These are phyloP conservation scores for Psettodes erumei DNA, from an alignment of 2,113 vertebrate species.

Conservation along the genomic window DNA sequence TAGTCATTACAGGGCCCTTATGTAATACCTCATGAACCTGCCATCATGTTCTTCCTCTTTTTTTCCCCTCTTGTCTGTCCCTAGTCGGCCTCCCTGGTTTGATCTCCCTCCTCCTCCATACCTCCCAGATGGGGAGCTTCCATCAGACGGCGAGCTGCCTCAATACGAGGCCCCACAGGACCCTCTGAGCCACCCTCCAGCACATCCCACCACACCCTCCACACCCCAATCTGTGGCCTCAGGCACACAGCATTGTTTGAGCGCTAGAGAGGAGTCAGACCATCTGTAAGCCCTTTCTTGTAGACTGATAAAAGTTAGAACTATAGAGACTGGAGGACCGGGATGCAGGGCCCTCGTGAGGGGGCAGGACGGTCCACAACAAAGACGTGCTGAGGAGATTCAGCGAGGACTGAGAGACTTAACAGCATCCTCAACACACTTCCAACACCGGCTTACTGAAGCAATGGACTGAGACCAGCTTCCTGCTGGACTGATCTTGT, in stretches of 20 bases:
- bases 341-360: conserved; percentile 24
- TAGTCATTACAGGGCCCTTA: neutral
- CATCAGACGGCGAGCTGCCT: conserved; percentile 87
- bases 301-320: conserved; percentile 18
- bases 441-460: conserved; percentile 8
- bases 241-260: neutral
- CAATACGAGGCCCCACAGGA: conserved; percentile 82
- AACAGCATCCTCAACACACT: conserved; percentile 3
- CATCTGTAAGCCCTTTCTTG: conserved; percentile 51
- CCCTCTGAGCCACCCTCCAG: conserved; percentile 14
- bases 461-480: conserved; percentile 25
- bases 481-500: conserved; percentile 30
- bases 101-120: conserved; percentile 97
- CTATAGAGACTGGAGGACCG: conserved; percentile 22
- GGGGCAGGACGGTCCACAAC: conserved; percentile 23
- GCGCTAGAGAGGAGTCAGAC: conserved; percentile 60
- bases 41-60: neutral
- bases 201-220: conserved; percentile 19
- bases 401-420: conserved; percentile 26
- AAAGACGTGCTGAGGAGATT: conserved; percentile 33
- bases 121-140: conserved; percentile 83
- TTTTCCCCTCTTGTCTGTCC: conserved; percentile 13
- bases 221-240: conserved; percentile 63
- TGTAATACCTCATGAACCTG: conserved; percentile 6
- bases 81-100: conserved; percentile 94